A percentile compares a stretch with the other conserved stretches of the same genome.
phyloP scores from a whole-genome alignment of 2,113 vertebrate species.

The Octodon degus region DNA sequence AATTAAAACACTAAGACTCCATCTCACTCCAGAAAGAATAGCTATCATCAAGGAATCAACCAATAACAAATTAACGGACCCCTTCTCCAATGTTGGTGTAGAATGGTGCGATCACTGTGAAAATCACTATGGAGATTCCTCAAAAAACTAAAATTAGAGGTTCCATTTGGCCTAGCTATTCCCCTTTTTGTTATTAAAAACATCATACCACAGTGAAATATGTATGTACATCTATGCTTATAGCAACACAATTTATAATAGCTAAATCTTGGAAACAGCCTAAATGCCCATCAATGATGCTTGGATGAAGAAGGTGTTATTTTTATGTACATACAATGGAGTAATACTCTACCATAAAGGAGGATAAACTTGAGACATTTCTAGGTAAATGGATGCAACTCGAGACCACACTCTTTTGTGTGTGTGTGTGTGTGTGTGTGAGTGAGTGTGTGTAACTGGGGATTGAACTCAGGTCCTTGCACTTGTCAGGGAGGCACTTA shows the following conservation, averaged over 20 bases:
- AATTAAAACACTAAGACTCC: too few species aligned
- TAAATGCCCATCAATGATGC: neutral
- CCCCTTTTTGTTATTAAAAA: neutral
- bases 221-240: neutral
- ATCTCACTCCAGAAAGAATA: too few species aligned
- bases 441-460: too few species aligned
- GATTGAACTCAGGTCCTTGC: too few species aligned
- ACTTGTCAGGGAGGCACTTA: too few species aligned
- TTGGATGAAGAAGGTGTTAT: neutral
- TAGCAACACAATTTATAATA: neutral
- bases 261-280: neutral
- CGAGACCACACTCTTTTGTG: fast-evolving
- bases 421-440: too few species aligned
- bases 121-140: neutral
- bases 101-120: neutral
- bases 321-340: neutral
- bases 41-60: neutral
- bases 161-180: neutral
- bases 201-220: neutral
- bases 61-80: neutral
- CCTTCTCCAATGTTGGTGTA: neutral
- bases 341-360: neutral
- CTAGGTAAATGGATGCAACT: neutral
- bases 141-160: neutral
- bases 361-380: neutral